phyloP scores from a whole-genome alignment of 1,140 invertebrate species.

The Pygmarrhopalites habei region DNA sequence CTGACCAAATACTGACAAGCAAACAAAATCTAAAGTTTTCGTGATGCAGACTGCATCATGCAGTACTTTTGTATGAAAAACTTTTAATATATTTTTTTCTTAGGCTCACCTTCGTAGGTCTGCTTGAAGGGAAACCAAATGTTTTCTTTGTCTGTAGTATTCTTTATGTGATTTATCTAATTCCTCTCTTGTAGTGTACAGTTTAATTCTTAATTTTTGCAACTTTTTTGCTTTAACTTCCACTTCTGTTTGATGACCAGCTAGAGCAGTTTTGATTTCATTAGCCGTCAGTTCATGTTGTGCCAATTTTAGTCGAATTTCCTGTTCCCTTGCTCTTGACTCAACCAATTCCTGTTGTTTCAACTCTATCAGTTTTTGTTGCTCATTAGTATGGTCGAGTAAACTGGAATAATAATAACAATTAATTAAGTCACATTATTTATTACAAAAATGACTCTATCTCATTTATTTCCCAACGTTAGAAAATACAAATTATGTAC shows the following conservation, averaged over 20 bases:
- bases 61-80: too few relatives aligned
- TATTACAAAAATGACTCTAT: too few relatives aligned
- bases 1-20: too few relatives aligned
- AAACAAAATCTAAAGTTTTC: too few relatives aligned
- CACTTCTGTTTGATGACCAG: constrained; percentile 10
- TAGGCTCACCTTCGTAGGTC: constrained; percentile 30
- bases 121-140: constrained; percentile 21
- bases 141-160: constrained; percentile 19
- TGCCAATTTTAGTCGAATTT: constrained; percentile 28
- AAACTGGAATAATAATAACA: too few relatives aligned
- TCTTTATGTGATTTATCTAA: constrained; percentile 13
- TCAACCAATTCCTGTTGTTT: constrained; percentile 34
- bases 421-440: too few relatives aligned
- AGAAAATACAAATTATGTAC: too few relatives aligned
- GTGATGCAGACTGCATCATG: too few relatives aligned
- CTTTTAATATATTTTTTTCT: not conserved
- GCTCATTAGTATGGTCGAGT: constrained; percentile 62
- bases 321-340: constrained; percentile 25
- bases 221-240: constrained; percentile 17
- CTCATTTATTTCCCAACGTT: too few relatives aligned
- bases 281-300: constrained; percentile 34
- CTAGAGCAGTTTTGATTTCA: constrained; percentile 22
- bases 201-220: constrained; percentile 14
- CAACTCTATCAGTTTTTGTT: constrained; percentile 33
- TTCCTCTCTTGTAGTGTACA: constrained; percentile 24